Percentiles rank a stretch among this genome's conserved stretches.
phyloP scores from a whole-genome alignment of 2,797 vertebrate species.

The Gadopsis bispinosus region DNA sequence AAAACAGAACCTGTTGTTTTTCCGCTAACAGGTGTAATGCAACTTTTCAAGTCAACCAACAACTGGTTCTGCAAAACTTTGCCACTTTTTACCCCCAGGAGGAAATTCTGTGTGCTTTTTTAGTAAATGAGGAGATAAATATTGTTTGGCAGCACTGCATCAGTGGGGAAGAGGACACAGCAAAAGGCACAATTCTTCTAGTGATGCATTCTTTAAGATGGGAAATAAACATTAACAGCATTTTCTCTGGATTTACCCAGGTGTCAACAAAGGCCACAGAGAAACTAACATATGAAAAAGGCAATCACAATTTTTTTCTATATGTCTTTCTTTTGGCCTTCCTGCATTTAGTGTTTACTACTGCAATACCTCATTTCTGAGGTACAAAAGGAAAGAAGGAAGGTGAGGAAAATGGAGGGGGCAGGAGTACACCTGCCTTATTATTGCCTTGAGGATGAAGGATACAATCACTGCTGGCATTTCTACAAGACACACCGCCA shows the following conservation, averaged over 20 bases:
- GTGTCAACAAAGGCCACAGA: constrained; percentile 57
- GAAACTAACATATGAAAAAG: constrained; percentile 57
- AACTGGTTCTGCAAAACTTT: constrained; percentile 65
- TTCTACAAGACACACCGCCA: constrained; percentile 79
- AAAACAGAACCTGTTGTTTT: constrained; percentile 73
- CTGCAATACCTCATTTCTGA: constrained; percentile 65
- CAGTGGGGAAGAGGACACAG: constrained; percentile 25
- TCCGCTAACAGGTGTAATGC: constrained; percentile 74
- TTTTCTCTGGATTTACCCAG: constrained; percentile 47
- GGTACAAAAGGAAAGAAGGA: constrained; percentile 62
- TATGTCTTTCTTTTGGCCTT: constrained; percentile 46
- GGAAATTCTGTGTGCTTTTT: constrained; percentile 51
- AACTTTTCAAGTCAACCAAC: constrained; percentile 59
- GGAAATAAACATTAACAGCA: constrained; percentile 48
- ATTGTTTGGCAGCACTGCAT: constrained; percentile 46
- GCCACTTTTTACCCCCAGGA: constrained; percentile 36
- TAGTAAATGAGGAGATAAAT: constrained; percentile 62
- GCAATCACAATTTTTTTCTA: constrained; percentile 55
- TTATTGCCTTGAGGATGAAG: constrained; percentile 78
- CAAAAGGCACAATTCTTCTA: constrained; percentile 35
- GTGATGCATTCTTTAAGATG: constrained; percentile 45
- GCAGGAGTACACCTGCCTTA: constrained; percentile 69
- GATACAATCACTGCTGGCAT: constrained; percentile 82
- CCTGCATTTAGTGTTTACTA: constrained; percentile 65
- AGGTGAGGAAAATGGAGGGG: constrained; percentile 67